Evolutionary conservation across 35 echinoderm and acorn worm genomes (phyloP).

Genomic region (Anneissia japonica): DNA sequence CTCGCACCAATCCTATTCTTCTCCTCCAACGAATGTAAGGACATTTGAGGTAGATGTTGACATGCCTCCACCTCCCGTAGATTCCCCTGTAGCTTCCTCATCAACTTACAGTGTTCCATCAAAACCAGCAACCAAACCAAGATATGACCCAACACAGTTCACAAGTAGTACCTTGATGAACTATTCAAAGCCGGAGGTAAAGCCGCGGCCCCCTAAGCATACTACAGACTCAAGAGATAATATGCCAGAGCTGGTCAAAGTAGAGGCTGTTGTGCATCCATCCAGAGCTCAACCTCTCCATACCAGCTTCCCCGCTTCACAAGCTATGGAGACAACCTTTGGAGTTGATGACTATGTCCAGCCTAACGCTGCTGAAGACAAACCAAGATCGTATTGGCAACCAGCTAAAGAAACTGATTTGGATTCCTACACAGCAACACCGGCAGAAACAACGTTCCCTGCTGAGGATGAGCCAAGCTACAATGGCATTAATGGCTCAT

Average conservation of each 20-base stretch:
- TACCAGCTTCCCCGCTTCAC: not conserved
- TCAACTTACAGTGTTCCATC: not conserved
- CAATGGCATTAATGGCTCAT: not conserved
- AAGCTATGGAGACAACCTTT: not conserved
- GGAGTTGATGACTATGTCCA: not conserved
- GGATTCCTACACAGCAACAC: not conserved
- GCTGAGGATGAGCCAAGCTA: not conserved
- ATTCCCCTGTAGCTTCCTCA: slow-evolving; percentile 22
- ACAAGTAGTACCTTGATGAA: not conserved
- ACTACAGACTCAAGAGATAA: not conserved
- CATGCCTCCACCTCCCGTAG: slow-evolving; percentile 2
- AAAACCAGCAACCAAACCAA: slow-evolving; percentile 14
- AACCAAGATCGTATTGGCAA: not conserved
- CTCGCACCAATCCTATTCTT: not conserved
- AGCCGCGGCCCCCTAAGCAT: not conserved
- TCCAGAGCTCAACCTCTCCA: not conserved
- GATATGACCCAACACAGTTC: not conserved
- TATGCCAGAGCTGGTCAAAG: not conserved
- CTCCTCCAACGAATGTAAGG: not conserved
- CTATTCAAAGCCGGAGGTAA: not conserved
- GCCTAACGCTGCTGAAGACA: not conserved
- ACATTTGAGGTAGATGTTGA: not conserved
- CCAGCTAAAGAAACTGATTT: not conserved
- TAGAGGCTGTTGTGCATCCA: not conserved
- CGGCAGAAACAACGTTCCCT: not conserved